Evolutionary conservation across 2,797 vertebrate genomes (phyloP).

Genomic region (Spinus olivaceus): DNA sequence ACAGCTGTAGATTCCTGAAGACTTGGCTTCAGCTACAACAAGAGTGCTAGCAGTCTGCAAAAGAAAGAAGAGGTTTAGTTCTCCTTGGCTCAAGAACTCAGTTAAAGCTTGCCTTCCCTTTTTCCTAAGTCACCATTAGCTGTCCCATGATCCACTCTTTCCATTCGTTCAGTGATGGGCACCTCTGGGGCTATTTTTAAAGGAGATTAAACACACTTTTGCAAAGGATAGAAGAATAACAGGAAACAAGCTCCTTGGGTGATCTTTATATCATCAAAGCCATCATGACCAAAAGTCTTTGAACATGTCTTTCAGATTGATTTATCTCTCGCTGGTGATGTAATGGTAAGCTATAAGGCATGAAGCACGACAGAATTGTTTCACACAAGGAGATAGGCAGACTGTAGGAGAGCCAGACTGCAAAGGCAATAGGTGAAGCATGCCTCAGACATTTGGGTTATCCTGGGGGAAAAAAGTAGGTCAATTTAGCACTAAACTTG

Average conservation of each 20-base stretch:
- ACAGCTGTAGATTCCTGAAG: conserved; percentile 92
- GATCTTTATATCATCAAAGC: conserved; percentile 11
- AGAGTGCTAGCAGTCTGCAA: conserved; percentile 88
- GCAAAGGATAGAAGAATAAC: conserved; percentile 59
- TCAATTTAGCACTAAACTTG: neutral
- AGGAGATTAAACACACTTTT: neutral
- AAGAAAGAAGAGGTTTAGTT: conserved; percentile 57
- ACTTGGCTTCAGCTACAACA: conserved; percentile 83
- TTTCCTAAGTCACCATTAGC: neutral
- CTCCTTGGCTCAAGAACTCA: neutral
- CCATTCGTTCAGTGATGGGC: conserved; percentile 4
- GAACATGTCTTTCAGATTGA: neutral
- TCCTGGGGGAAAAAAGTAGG: neutral
- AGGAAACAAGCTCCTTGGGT: conserved; percentile 60
- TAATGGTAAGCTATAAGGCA: conserved; percentile 4
- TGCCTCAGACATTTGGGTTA: neutral
- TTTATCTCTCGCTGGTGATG: conserved; percentile 37
- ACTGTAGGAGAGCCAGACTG: neutral
- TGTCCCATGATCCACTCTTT: conserved; percentile 27
- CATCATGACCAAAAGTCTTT: conserved; percentile 36
- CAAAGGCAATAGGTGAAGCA: neutral
- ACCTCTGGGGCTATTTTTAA: conserved; percentile 47
- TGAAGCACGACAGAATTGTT: neutral
- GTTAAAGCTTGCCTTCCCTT: neutral
- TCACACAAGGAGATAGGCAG: neutral